Percentiles rank a stretch among this genome's conserved stretches.
Conservation (phyloP, 2,113 vertebrate genomes). For the Heterotilapia buettikoferi region DNA sequence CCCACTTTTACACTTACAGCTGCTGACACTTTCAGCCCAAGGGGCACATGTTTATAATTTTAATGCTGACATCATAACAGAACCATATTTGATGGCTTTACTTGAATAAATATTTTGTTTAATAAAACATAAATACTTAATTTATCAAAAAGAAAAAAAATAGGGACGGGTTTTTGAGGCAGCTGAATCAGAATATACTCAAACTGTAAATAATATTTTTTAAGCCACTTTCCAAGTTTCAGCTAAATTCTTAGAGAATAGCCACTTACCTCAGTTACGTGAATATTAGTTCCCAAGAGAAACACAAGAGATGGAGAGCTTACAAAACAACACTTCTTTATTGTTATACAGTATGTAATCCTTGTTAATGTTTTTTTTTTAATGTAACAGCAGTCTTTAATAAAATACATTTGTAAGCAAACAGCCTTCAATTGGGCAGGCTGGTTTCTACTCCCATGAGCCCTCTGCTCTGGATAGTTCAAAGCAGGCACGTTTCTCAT, state of each 20-base stretch:
- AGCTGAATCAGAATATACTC: not conserved
- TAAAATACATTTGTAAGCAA: constrained; percentile 73
- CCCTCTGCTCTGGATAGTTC: constrained; percentile 17
- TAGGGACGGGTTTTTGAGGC: not conserved
- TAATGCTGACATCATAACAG: not conserved
- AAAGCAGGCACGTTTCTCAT: constrained; percentile 76
- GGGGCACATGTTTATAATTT: not conserved
- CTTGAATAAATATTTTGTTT: not conserved
- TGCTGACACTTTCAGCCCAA: not conserved
- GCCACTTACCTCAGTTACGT: not conserved
- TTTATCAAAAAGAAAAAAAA: not conserved
- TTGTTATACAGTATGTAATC: constrained; percentile 59
- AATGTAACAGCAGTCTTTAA: constrained; percentile 67
- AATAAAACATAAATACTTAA: not conserved
- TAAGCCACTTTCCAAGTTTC: no score
- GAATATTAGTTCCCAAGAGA: not conserved
- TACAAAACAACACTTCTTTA: constrained; percentile 74
- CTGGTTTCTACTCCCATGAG: not conserved
- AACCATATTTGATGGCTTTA: not conserved
- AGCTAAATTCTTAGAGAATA: not conserved
- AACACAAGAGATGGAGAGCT: constrained; percentile 26
- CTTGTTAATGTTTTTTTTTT: constrained; percentile 49
- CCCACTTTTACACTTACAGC: not conserved
- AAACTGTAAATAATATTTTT: no score
- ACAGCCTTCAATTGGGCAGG: constrained; percentile 9